Base-by-base conservation (phyloP, 37 sponge, comb jelly and placozoan species). In the Theonella swinhoei region DNA sequence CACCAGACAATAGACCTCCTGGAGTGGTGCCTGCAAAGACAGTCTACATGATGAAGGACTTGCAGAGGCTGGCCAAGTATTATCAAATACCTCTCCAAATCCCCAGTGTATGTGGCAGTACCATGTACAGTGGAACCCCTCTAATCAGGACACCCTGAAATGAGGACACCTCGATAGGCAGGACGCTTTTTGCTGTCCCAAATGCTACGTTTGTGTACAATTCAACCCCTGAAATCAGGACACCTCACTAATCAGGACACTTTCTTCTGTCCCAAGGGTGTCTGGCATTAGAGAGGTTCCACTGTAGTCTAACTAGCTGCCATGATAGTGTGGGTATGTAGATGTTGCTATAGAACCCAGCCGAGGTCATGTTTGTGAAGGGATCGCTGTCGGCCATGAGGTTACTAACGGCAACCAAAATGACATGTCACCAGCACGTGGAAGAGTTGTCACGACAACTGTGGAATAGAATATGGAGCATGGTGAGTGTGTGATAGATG, bases 1-100 rank as follows among this genome's bases (percentile, higher is more conserved):
- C 14, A 59, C 61, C 31, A 88, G 93, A 30, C 29, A 91, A 86
- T 59, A 60, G 77, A 28, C 95, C 95, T n/a, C 95, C 95, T 2
- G 95, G 95, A 24, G 38, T 88, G 64, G 78, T 88, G 34, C 86
- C 83, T 2, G 74, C 77, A 19, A 87, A 88, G 63, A 89, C 79
- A 14, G 17, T 23, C 31, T 88, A 91, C 54, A 94, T 91, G 83
- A n/a, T 1, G 11, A 88, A 37, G 42, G 91, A 91, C 60, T 39
- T 91, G 8, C 1, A 40, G 30, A 36, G 95, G 42, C 80, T 84
- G 9, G 34, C 81, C 24, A 62, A 75, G 0, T 91, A 80, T 38
- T 88, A 70, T 62, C 47, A 71, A 4, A 42, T 91, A 29, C 91
- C 95, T 43, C 62, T 85, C 33, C 31, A 61, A 3, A 58, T 14